A percentile compares a stretch with the other conserved stretches of the same genome.
Conservation (phyloP, 1,140 invertebrate species). For the Agrilus planipennis region DNA sequence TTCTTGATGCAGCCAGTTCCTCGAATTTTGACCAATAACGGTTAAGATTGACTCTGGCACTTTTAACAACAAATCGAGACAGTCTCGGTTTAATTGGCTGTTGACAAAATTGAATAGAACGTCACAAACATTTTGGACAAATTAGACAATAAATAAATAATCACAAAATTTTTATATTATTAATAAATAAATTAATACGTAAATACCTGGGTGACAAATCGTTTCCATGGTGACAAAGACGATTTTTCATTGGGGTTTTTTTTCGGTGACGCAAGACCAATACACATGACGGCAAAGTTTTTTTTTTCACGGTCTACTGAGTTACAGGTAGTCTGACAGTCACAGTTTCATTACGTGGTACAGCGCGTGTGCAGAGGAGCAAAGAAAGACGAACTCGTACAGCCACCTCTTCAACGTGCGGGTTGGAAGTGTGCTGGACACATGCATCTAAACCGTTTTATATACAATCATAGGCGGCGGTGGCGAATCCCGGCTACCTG, state of each 20-base stretch:
- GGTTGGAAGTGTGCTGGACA: slow-evolving; percentile 4
- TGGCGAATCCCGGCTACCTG: background rate
- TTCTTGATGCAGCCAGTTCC: slow-evolving; percentile 1
- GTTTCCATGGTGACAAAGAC: background rate
- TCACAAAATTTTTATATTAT: background rate
- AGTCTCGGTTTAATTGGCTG: slow-evolving; percentile 2
- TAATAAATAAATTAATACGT: background rate
- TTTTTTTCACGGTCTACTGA: slow-evolving; percentile 1
- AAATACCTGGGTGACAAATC: slow-evolving; percentile 1
- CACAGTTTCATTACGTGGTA: background rate
- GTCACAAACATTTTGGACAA: background rate
- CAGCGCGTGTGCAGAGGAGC: background rate
- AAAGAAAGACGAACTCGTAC: background rate
- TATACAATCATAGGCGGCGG: no score
- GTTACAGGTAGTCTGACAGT: background rate
- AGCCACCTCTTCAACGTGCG: slow-evolving; percentile 2
- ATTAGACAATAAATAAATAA: background rate
- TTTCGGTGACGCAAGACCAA: no score
- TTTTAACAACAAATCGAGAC: background rate
- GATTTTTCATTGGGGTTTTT: background rate
- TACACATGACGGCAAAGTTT: no score
- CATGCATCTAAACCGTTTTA: slow-evolving; percentile 8
- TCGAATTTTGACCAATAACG: slow-evolving; percentile 4
- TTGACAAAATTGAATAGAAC: slow-evolving; percentile 1
- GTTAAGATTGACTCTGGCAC: slow-evolving; percentile 2